phyloP scores from a whole-genome alignment of 2,113 vertebrate genomes.

The Nyctibius bracteatus region DNA sequence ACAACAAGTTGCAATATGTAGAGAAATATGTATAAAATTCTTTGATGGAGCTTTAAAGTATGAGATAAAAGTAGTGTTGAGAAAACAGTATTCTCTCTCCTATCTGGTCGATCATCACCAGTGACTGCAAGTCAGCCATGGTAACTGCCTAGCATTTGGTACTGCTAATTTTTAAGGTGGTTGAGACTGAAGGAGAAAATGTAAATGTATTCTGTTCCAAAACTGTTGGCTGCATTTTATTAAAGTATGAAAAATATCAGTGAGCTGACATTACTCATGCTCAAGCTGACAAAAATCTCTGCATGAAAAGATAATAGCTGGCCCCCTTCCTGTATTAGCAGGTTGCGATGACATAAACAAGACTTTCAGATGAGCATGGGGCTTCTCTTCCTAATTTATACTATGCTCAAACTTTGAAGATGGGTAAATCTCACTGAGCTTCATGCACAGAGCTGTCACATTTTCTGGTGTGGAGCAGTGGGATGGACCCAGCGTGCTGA shows the following conservation, averaged over 20 bases:
- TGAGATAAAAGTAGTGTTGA: slow-evolving; percentile 32
- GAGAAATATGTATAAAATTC: slow-evolving; percentile 52
- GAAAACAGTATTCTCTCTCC: slow-evolving; percentile 11
- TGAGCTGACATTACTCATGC: background rate
- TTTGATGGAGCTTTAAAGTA: slow-evolving; percentile 40
- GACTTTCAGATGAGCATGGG: background rate
- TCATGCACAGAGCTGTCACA: background rate
- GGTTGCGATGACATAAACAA: background rate
- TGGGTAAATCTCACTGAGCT: background rate
- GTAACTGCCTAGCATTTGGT: background rate
- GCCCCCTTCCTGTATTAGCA: background rate
- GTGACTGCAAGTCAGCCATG: background rate
- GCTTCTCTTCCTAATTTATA: background rate
- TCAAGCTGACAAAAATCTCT: background rate
- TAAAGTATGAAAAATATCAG: background rate
- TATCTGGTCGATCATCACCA: background rate
- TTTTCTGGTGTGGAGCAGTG: background rate
- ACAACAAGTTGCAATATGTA: slow-evolving; percentile 40
- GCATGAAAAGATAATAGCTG: background rate
- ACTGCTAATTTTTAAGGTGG: background rate
- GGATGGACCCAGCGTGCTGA: rapidly evolving
- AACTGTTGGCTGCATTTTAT: background rate
- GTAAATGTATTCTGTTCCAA: background rate
- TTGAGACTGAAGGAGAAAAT: background rate
- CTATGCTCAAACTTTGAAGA: background rate